Evolutionary conservation across 2,888 invertebrate genomes (phyloP).

Genomic region (Drosophila sordidula): DNA sequence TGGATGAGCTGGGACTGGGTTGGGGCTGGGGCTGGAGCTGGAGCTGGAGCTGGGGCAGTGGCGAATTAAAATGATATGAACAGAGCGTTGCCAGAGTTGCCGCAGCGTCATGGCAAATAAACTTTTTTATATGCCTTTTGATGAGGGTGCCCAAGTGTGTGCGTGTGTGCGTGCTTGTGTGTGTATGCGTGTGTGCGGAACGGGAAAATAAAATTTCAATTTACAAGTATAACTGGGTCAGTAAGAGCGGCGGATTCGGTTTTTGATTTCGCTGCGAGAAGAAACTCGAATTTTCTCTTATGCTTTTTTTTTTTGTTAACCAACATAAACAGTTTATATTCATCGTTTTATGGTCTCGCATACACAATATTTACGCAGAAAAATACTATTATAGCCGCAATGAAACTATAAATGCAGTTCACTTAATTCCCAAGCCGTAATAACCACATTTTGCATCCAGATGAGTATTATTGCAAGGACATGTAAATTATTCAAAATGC

Average conservation of each 20-base stretch:
- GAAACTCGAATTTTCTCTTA: neutral
- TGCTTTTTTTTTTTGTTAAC: constrained; percentile 15
- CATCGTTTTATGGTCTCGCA: constrained; percentile 39
- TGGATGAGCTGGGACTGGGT: constrained; percentile 8
- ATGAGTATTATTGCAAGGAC: neutral
- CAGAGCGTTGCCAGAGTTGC: constrained; percentile 56
- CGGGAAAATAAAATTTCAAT: constrained; percentile 76
- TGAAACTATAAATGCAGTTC: constrained; percentile 10
- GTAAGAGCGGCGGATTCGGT: constrained; percentile 29
- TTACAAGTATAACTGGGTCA: constrained; percentile 73
- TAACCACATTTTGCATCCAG: neutral
- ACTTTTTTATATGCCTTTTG: constrained; percentile 72
- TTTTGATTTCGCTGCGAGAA: constrained; percentile 29
- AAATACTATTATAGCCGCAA: constrained; percentile 5
- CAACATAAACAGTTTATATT: constrained; percentile 61
- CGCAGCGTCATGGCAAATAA: constrained; percentile 74
- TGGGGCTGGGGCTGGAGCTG: neutral
- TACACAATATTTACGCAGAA: neutral
- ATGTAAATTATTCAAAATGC: neutral
- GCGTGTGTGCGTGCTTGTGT: constrained; percentile 13
- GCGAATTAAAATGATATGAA: constrained; percentile 20
- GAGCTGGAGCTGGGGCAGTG: neutral
- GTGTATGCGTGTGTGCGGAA: constrained; percentile 28
- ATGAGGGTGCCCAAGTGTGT: constrained; percentile 57
- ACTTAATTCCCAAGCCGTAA: constrained; percentile 6